A percentile compares a stretch with the other conserved stretches of the same genome.
phyloP scores from a whole-genome alignment of 1,140 invertebrate genomes.

The Sycophila sp. region DNA sequence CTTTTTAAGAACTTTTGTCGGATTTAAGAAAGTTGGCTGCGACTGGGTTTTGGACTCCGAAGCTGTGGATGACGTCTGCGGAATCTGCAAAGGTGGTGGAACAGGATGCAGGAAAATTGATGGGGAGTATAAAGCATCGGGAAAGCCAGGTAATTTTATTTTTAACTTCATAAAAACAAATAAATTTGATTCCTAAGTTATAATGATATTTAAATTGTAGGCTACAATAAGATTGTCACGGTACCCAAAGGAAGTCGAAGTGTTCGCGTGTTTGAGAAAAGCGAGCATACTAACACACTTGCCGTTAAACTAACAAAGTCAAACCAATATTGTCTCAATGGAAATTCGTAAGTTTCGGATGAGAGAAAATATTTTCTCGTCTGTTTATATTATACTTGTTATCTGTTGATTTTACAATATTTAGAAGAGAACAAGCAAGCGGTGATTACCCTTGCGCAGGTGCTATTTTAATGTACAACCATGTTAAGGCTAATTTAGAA shows the following conservation, averaged over 20 bases:
- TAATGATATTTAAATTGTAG: conserved; percentile 40
- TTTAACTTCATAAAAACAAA: too few species aligned
- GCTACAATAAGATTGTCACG: conserved; percentile 58
- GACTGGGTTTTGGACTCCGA: conserved; percentile 74
- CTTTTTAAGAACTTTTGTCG: background rate
- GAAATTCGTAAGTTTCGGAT: conserved; percentile 55
- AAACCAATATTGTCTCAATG: conserved; percentile 63
- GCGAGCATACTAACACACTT: conserved; percentile 56
- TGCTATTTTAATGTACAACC: conserved; percentile 57
- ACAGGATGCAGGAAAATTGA: conserved; percentile 68
- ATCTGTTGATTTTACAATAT: background rate
- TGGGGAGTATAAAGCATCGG: conserved; percentile 49
- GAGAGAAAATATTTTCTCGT: background rate
- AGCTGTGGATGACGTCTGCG: conserved; percentile 75
- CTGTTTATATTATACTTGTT: too few species aligned
- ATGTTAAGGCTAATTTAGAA: conserved; percentile 60
- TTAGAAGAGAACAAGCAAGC: conserved; percentile 51
- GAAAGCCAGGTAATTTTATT: background rate
- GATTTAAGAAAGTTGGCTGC: conserved; percentile 71
- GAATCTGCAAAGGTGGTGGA: conserved; percentile 77
- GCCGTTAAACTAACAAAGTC: conserved; percentile 54
- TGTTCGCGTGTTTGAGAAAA: conserved; percentile 56
- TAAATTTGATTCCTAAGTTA: background rate
- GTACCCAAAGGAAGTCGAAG: conserved; percentile 63
- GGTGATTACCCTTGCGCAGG: conserved; percentile 61